Evolutionary conservation across 2,113 vertebrate genomes (phyloP), one percentile per base, ranked within the genome.

Genomic region (Myrmecobius fasciatus): DNA sequence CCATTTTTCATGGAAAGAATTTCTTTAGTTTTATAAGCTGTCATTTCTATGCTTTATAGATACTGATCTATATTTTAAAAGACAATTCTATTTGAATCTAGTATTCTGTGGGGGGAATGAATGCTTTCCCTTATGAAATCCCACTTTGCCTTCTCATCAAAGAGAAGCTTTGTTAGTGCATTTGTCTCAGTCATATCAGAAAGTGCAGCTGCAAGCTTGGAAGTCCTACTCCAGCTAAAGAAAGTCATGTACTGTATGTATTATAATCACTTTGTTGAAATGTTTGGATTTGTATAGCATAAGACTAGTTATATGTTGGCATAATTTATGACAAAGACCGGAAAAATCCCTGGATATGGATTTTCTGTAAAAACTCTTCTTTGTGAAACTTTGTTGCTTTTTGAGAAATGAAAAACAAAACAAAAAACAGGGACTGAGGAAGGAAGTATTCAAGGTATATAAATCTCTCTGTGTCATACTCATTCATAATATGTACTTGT

Each of bases 291-390:
- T 90, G 83, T 88, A 54, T 31, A 95, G 92, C 75, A 52, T 93
- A 56, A 94, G 94, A 91, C 94, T 92, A 92, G 43, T 88, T 95
- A 96, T 94, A 8, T 88, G 89, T 92, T 67, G 92, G 91, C 95
- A 36, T 97, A 93, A 97, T 96, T 96, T 95, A 96, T 93, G 92
- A 96, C 60, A 96, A 97, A 95, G 90, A 52, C 91, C 43, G 0
- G 54, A 94, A 94, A 97, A 98, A 97, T 96, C 94, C 95, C 91
- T 52, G 93, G 93, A 90, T 96, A 92, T 93, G 93, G 95, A 97
- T 97, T 98, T 98, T 93, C 96, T 97, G 93, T 97, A 97, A 97
- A 97, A 83, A 97, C 48, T 92, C 60, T 97, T 94, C 96, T 96
- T 96, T 90, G 60, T 93, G 93, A 97, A 97, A 97, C 60, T 97